A percentile compares a stretch with the other conserved stretches of the same genome.
Evolutionary conservation across 2,888 invertebrate species (phyloP).

Genomic region (Deroplatys truncata): DNA sequence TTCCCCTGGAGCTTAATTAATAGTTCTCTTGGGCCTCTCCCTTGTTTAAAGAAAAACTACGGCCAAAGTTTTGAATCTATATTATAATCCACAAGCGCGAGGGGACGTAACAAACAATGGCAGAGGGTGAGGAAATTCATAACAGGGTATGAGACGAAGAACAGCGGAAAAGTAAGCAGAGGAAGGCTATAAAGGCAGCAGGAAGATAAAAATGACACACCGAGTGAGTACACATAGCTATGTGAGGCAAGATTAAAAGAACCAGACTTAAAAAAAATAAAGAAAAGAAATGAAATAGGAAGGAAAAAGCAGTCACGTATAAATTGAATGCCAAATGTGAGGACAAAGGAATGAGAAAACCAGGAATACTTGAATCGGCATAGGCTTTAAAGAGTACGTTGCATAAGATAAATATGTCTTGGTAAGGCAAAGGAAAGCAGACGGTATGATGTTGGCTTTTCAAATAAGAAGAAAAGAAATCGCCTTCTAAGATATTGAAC

Average conservation of each 20-base stretch:
- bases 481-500: not conserved
- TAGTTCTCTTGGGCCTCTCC: slow-evolving; percentile 17
- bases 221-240: not conserved
- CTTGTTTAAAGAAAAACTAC: not conserved
- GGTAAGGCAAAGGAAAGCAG: not conserved
- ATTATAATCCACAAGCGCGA: slow-evolving; percentile 20
- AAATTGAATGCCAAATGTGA: not conserved
- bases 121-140: not conserved
- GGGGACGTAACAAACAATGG: not conserved
- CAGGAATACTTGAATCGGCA: not conserved
- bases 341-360: not conserved
- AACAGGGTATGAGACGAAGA: not conserved
- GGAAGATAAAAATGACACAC: not conserved
- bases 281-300: not conserved
- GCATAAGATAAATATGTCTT: not conserved
- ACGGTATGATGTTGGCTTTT: not conserved
- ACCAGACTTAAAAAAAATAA: not conserved
- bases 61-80: slow-evolving; percentile 26
- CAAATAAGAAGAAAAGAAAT: not conserved
- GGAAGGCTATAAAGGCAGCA: not conserved
- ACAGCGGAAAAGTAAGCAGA: not conserved
- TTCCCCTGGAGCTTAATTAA: slow-evolving; percentile 25
- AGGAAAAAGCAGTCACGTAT: not conserved
- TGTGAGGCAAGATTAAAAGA: not conserved
- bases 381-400: not conserved